Evolutionary conservation across 2,797 vertebrate genomes (phyloP), one percentile per base, ranked within the genome.

Genomic region (Sebastes vulpes): DNA sequence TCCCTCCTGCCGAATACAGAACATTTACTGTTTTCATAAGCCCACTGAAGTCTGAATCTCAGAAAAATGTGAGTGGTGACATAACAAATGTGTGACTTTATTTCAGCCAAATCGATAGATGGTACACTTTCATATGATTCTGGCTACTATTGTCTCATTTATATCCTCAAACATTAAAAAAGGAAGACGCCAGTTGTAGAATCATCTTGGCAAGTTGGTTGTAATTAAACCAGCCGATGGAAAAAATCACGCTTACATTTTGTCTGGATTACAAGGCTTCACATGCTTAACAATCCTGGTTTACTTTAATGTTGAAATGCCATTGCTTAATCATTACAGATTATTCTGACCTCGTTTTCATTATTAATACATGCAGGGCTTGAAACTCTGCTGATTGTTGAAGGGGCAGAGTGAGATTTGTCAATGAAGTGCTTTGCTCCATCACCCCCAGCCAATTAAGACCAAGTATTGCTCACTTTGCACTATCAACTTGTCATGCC

Each of bases 21-120:
- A 79, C 75, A 87, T 86, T 86, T 87, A 83, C 69, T 76, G 67
- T 86, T 77, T 87, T 84, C 54, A 81, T 84, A 79, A 79, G 72
- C 81, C 73, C 46, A 75, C 72, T 72, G 68, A 82, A 81, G 79
- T 77, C 25, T 79, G 66, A 77, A 11, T 71, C 46, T 72, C 11
- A 57, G 35, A 50, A 79, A 83, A 75, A 80, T 48, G 20, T 58
- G 65, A 75, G 38, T 21, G 9, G 26, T 53, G 65, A 78, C 73
- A 77, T 53, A 56, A 69, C 53, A 66, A 73, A 72, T 9, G 10
- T 21, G 59, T 57, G 42, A 84, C 61, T 63, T 60, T n/a, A 59
- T 85, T 85, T 87, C n/a, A 65, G 60, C 52, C 11, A 76, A 69
- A 72, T 72, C 5, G 2, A 4, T 3, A 57, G 46, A 31, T 32